A percentile compares a stretch with the other conserved stretches of the same genome.
Evolutionary conservation across 2,113 vertebrate species (phyloP).

Genomic region (Mirza zaza): DNA sequence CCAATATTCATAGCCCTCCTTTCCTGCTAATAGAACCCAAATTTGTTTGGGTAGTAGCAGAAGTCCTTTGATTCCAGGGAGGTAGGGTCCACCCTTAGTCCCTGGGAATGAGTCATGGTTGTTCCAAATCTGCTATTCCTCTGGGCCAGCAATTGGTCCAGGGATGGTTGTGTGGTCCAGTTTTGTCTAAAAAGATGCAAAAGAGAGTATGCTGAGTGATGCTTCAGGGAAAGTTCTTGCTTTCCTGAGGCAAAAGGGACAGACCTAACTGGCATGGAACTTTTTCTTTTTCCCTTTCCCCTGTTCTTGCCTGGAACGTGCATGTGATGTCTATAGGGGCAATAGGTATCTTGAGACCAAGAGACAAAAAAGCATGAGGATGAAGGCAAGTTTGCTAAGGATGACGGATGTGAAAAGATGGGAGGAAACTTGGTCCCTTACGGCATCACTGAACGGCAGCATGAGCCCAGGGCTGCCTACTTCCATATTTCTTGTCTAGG

Average conservation of each 20-base stretch:
- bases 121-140: background rate
- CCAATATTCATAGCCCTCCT: rapidly evolving
- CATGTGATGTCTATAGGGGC: background rate
- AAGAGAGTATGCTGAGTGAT: background rate
- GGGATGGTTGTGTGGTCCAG: background rate
- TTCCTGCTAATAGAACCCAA: background rate
- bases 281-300: background rate
- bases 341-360: background rate
- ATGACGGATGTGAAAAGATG: background rate
- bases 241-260: background rate
- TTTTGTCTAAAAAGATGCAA: background rate
- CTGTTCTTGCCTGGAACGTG: background rate
- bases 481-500: background rate
- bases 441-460: no score
- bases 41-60: background rate
- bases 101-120: background rate
- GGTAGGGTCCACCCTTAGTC: background rate
- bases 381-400: background rate
- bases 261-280: background rate
- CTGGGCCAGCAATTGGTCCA: background rate
- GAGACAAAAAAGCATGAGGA: background rate
- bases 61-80: background rate
- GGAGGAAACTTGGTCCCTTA: background rate
- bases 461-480: background rate
- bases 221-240: background rate